Evolutionary conservation across 1,140 invertebrate genomes (phyloP), one percentile per base, ranked within the genome.

Genomic region (Stenopsyche tienmushanensis): DNA sequence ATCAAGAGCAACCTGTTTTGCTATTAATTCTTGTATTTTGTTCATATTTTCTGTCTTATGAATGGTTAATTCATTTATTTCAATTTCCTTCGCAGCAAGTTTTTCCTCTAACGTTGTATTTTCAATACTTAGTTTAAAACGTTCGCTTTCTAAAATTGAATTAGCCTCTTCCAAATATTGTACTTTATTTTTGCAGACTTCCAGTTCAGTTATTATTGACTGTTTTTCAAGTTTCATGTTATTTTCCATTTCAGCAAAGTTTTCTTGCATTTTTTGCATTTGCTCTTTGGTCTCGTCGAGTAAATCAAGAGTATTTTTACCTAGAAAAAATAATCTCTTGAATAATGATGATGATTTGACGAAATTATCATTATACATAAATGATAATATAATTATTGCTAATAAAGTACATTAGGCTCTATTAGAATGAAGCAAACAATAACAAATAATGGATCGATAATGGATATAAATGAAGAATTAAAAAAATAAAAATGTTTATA

Each of bases 241-340:
- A 42, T 77, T 77, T 78, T 93, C 91, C 73, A 88, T 81, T 2
- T 81, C 77, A 9, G 88, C 77, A 78, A 92, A 92, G 76, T 89
- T 87, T 71, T 86, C 83, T 72, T 92, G 90, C 88, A 92, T 90
- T 71, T 85, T 82, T 75, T 85, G 83, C 87, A 91, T 90, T 77
- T 91, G 86, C 66, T 88, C 84, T 75, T 90, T 88, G 9, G 89
- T 90, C 71, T 91, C 90, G 72, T 91, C 90, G 44, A 92, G 76
- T 62, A 86, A 83, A 72, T 88, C 84, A 47, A 90, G 73, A 9
- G 87, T 87, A 62, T 82, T 83, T 79, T 89, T 88, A 71, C 80
- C 79, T 81, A 45, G 34, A 78, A 77, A 34, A 67, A 59, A 62
- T 18, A 58, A 52, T 44, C 26, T 29, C n/a, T 24, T 1, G 3